Percentiles rank a stretch among this genome's conserved stretches.
phyloP scores from a whole-genome alignment of 2,113 vertebrate species.

The Antigone vipio region DNA sequence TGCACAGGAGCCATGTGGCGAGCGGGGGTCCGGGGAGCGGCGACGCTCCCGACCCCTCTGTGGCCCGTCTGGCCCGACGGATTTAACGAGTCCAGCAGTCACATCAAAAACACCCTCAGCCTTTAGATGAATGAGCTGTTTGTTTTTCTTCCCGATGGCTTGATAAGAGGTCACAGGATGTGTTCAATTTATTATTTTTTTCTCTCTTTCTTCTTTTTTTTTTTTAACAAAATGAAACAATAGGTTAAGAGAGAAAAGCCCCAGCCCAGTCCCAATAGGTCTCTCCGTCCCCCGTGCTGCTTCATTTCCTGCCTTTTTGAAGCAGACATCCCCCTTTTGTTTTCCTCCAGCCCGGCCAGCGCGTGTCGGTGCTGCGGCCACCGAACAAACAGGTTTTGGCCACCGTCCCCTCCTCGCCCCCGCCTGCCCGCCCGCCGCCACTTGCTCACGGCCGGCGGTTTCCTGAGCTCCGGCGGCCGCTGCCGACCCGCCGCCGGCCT shows the following conservation, averaged over 20 bases:
- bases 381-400: slow-evolving; percentile 67
- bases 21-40: not conserved
- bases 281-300: slow-evolving; percentile 56
- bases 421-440: slow-evolving; percentile 37
- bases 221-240: slow-evolving; percentile 79
- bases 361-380: slow-evolving; percentile 72
- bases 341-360: slow-evolving; percentile 55
- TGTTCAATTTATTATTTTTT: slow-evolving; percentile 64
- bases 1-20: not conserved
- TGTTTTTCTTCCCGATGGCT: slow-evolving; percentile 63
- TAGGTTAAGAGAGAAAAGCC: slow-evolving; percentile 74
- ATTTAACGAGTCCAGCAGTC: not conserved
- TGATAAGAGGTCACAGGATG: slow-evolving; percentile 89
- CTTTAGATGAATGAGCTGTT: slow-evolving; percentile 47
- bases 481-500: slow-evolving; percentile 74
- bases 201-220: no score
- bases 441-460: slow-evolving; percentile 32
- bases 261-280: slow-evolving; percentile 79
- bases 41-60: not conserved
- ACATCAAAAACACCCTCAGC: slow-evolving; percentile 42
- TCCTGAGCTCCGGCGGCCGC: slow-evolving; percentile 63
- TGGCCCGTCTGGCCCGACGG: not conserved
- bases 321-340: slow-evolving; percentile 84
- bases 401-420: slow-evolving; percentile 71
- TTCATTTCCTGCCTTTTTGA: slow-evolving; percentile 74